A percentile compares a stretch with the other conserved stretches of the same genome.
Evolutionary conservation across 2,113 vertebrate species (phyloP).

Genomic region (Anarrhichthys ocellatus): DNA sequence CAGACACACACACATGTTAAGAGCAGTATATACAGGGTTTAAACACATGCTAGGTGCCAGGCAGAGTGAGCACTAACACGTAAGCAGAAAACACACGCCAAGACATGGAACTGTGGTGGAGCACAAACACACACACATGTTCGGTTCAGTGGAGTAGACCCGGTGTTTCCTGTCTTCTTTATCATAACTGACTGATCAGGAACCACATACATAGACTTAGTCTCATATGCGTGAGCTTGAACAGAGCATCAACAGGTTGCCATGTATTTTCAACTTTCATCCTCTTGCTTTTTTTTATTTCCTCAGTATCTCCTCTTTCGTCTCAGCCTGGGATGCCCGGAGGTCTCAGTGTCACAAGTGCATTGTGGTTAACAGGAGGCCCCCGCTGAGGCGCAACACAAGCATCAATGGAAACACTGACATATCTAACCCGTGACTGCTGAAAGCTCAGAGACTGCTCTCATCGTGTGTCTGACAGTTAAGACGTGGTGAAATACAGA

Average conservation of each 20-base stretch:
- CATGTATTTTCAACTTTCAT: conserved; percentile 22
- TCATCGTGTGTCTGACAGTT: conserved; percentile 55
- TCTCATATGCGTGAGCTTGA: neutral
- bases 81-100: conserved; percentile 15
- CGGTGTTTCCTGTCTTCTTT: neutral
- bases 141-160: neutral
- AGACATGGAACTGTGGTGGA: conserved; percentile 22
- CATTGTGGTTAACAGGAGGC: conserved; percentile 62
- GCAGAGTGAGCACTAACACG: conserved; percentile 16
- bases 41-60: conserved; percentile 36
- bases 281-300: neutral
- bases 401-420: conserved; percentile 71
- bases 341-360: conserved; percentile 43
- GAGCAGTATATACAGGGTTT: conserved; percentile 10
- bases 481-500: conserved; percentile 67
- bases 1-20: conserved; percentile 24
- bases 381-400: conserved; percentile 32
- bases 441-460: conserved; percentile 53
- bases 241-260: conserved; percentile 31
- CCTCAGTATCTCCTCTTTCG: neutral
- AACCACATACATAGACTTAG: conserved; percentile 12
- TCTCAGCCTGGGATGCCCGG: neutral
- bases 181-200: neutral
- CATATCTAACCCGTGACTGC: conserved; percentile 59
- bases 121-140: conserved; percentile 6